These are phyloP conservation scores for Coreoperca whiteheadi DNA, from an alignment of 2,113 vertebrate genomes.

Conservation along the genomic window DNA sequence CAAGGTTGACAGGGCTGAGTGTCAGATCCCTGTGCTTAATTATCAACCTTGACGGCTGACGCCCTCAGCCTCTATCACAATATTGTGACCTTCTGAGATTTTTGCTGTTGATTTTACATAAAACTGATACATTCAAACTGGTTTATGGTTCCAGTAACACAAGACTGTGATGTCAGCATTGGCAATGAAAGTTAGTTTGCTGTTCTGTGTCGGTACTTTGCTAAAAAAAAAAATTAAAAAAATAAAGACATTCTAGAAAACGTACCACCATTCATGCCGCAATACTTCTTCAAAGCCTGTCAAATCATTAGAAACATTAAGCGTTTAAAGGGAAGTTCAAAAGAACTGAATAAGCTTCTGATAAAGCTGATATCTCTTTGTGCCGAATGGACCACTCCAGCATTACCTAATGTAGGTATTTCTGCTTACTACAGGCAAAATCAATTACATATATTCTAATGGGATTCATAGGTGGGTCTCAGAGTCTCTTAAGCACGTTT, in stretches of 20 bases:
- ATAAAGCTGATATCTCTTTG: constrained; percentile 27
- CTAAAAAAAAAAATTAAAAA: constrained; percentile 9
- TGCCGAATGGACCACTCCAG: constrained; percentile 30
- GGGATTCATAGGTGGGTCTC: constrained; percentile 35
- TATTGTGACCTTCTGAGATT: constrained; percentile 24
- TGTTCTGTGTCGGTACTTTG: not conserved
- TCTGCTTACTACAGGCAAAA: constrained; percentile 45
- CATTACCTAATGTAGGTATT: constrained; percentile 18
- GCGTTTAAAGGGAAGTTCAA: constrained; percentile 17
- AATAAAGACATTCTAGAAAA: not conserved
- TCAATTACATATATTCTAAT: constrained; percentile 47
- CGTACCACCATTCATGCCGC: not conserved
- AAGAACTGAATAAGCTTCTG: constrained; percentile 17
- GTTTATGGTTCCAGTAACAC: not conserved
- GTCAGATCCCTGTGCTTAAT: constrained; percentile 53
- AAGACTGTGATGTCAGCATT: not conserved
- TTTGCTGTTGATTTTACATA: not conserved
- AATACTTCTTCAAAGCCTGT: constrained; percentile 13
- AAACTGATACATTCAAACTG: not conserved
- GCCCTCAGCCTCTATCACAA: constrained; percentile 25
- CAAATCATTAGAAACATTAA: constrained; percentile 25
- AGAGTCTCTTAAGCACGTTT: constrained; percentile 31
- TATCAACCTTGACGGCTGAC: constrained; percentile 44
- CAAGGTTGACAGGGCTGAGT: constrained; percentile 70
- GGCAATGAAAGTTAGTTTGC: not conserved